Conservation (phyloP, 2,797 vertebrate species). For the Helostoma temminkii region DNA sequence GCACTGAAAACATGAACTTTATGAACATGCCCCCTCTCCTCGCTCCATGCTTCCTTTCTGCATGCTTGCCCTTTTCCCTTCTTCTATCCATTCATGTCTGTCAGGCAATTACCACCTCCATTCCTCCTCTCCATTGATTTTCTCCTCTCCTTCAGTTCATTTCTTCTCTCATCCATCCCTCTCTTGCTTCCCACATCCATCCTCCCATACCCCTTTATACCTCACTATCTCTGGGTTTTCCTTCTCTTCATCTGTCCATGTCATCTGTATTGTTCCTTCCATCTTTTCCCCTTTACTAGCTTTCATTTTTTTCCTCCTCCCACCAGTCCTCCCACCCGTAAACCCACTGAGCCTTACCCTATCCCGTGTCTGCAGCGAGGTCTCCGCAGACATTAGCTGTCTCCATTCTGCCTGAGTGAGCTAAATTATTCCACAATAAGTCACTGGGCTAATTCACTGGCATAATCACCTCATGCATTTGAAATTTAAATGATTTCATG, state of each 20-base stretch:
- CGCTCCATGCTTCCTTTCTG: slow-evolving; percentile 33
- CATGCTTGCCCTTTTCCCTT: slow-evolving; percentile 33
- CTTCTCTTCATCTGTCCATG: slow-evolving; percentile 35
- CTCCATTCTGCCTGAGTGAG: slow-evolving; percentile 75
- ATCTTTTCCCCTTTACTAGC: slow-evolving; percentile 8
- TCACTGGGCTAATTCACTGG: slow-evolving; percentile 84
- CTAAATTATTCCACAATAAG: slow-evolving; percentile 85
- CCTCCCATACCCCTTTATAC: slow-evolving; percentile 26
- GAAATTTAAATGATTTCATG: slow-evolving; percentile 85
- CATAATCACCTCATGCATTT: slow-evolving; percentile 86
- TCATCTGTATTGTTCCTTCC: slow-evolving; percentile 36
- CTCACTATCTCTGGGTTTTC: slow-evolving; percentile 37
- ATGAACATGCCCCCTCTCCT: background rate
- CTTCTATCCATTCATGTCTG: slow-evolving; percentile 62
- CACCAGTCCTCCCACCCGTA: slow-evolving; percentile 12
- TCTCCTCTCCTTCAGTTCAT: slow-evolving; percentile 49
- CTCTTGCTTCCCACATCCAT: slow-evolving; percentile 45
- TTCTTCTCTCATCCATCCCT: slow-evolving; percentile 49
- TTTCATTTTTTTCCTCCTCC: slow-evolving; percentile 27
- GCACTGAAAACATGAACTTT: slow-evolving; percentile 9
- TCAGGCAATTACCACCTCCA: slow-evolving; percentile 71
- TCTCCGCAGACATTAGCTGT: slow-evolving; percentile 75
- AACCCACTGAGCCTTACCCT: slow-evolving; percentile 32
- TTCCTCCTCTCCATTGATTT: slow-evolving; percentile 71
- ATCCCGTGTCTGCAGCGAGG: slow-evolving; percentile 46